A percentile compares a stretch with the other conserved stretches of the same genome.
Evolutionary conservation across 2,888 invertebrate species (phyloP).

Genomic region (Campopleginae sp.): DNA sequence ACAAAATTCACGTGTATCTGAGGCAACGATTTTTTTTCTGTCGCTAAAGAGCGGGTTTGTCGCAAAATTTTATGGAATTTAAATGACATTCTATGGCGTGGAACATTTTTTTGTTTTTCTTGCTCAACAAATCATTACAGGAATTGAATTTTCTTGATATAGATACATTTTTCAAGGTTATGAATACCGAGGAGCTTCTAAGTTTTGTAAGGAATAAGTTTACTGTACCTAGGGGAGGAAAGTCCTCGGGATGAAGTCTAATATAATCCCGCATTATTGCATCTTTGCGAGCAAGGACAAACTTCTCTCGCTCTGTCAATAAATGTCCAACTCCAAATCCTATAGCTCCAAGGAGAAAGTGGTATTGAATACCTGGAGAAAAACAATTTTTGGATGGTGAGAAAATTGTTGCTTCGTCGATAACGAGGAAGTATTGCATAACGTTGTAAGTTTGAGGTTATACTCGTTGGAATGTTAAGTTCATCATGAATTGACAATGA

Average conservation of each 20-base stretch:
- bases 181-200: not conserved
- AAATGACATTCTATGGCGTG: too few relatives aligned
- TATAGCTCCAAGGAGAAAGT: not conserved
- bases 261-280: conserved; percentile 77
- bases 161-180: not conserved
- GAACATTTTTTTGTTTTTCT: too few relatives aligned
- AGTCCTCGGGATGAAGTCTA: conserved; percentile 79
- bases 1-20: not conserved
- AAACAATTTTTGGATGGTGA: not conserved
- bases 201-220: too few relatives aligned
- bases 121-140: too few relatives aligned
- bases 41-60: too few relatives aligned
- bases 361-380: conserved; percentile 71
- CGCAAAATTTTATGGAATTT: too few relatives aligned
- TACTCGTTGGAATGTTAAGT: not conserved
- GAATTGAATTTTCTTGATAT: not conserved
- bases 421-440: conserved; percentile 48
- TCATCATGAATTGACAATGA: not conserved
- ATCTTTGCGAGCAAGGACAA: conserved; percentile 71
- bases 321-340: conserved; percentile 64
- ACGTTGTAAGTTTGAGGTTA: conserved; percentile 43
- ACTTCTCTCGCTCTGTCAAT: conserved; percentile 5
- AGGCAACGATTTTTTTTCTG: too few relatives aligned
- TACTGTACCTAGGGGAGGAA: conserved; percentile 77
- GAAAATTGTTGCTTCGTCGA: not conserved